A percentile compares a stretch with the other conserved stretches of the same genome.
These are phyloP conservation scores for Elachura formosa DNA, from an alignment of 2,113 vertebrate species.

Conservation along the genomic window DNA sequence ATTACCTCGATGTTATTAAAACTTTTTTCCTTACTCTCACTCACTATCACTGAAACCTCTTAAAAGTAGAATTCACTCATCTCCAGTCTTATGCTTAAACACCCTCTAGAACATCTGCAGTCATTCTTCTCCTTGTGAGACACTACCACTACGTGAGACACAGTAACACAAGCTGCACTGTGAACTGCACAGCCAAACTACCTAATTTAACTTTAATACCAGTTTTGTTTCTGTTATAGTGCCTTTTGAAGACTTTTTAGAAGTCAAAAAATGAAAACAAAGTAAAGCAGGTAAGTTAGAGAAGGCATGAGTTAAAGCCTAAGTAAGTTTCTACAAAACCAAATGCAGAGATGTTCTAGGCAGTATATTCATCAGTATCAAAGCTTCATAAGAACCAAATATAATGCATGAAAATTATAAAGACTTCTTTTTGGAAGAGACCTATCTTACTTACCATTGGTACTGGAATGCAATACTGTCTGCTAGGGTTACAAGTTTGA, in stretches of 20 bases:
- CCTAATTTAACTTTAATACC: fast-evolving
- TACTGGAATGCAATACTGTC: background rate
- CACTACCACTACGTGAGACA: background rate
- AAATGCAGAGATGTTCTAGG: background rate
- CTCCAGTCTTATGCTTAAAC: background rate
- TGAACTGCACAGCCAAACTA: background rate
- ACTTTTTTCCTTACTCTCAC: background rate
- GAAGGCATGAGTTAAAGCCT: background rate
- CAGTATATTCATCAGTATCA: background rate
- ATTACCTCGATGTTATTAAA: background rate
- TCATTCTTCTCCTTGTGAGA: background rate
- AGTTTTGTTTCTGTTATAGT: background rate
- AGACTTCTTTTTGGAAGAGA: background rate
- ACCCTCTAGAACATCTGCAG: background rate
- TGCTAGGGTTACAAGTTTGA: background rate
- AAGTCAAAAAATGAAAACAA: background rate
- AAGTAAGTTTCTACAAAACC: background rate
- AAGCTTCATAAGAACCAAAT: background rate
- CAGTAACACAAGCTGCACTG: background rate
- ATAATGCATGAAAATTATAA: background rate
- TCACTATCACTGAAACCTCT: background rate
- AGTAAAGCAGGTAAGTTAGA: background rate
- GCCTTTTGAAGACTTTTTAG: background rate
- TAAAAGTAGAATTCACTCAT: background rate
- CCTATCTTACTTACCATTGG: slow-evolving; percentile 34